Conservation (phyloP, 2,888 invertebrate genomes). For the Cerastis rubricosa region DNA sequence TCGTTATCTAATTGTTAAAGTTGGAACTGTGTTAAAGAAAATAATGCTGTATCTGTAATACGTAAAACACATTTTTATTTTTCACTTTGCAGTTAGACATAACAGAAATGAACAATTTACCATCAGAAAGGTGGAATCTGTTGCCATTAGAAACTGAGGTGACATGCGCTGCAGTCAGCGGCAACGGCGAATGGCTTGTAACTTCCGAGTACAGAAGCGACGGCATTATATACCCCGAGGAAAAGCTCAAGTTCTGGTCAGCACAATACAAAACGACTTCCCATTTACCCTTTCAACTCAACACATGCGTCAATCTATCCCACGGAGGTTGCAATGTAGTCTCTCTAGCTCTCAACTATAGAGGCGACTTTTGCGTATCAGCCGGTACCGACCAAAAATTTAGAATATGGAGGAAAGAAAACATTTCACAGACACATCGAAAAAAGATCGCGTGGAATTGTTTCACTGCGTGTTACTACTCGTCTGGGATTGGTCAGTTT, state of each 20-base stretch:
- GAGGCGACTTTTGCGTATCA: constrained; percentile 85
- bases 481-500: constrained; percentile 82
- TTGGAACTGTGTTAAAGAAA: background rate
- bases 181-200: constrained; percentile 83
- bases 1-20: background rate
- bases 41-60: background rate
- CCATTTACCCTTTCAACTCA: constrained; percentile 77
- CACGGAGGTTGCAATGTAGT: constrained; percentile 86
- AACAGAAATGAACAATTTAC: constrained; percentile 84
- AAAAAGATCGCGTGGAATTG: constrained; percentile 79
- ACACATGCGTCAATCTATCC: constrained; percentile 85
- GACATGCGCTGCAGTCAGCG: constrained; percentile 84
- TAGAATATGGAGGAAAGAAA: constrained; percentile 83
- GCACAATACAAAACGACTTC: constrained; percentile 69
- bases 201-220: constrained; percentile 88
- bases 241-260: constrained; percentile 86
- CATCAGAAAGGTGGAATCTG: constrained; percentile 83
- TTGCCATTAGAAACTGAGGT: constrained; percentile 87
- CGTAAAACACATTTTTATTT: background rate
- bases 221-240: constrained; percentile 84
- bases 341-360: constrained; percentile 80
- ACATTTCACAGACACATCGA: constrained; percentile 63
- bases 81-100: constrained; percentile 84
- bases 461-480: constrained; percentile 86
- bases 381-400: constrained; percentile 87